phyloP scores from a whole-genome alignment of 2,797 vertebrate genomes.

The Xiphorhynchus erythropygius region DNA sequence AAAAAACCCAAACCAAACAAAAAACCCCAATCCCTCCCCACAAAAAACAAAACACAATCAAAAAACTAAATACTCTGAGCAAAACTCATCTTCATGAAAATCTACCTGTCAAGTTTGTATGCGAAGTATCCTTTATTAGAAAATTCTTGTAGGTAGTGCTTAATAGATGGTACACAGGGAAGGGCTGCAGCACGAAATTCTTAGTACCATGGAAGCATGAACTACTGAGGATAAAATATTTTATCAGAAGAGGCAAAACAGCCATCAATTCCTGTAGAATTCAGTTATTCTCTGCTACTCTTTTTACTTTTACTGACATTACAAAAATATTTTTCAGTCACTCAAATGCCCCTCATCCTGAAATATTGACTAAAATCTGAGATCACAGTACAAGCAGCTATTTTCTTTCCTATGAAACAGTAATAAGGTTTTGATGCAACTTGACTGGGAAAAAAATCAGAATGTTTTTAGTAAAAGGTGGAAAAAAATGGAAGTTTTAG shows the following conservation, averaged over 20 bases:
- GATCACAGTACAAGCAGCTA: neutral
- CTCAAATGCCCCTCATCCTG: neutral
- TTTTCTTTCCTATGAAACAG: neutral
- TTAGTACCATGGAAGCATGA: neutral
- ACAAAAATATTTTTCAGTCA: neutral
- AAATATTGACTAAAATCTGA: neutral
- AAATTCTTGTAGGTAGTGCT: neutral
- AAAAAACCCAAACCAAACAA: neutral
- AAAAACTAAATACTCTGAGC: neutral
- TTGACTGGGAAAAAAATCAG: neutral
- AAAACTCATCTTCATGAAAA: neutral
- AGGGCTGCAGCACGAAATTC: neutral
- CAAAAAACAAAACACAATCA: neutral
- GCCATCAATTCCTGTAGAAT: neutral
- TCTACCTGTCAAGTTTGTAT: neutral
- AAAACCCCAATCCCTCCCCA: neutral
- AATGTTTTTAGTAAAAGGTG: neutral
- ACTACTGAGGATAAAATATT: neutral
- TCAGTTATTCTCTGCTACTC: neutral
- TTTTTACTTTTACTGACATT: neutral
- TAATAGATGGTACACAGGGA: neutral
- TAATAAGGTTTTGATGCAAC: neutral
- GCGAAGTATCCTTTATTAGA: neutral
- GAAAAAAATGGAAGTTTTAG: neutral
- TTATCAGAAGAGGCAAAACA: neutral